Conservation (phyloP, 2,113 vertebrate genomes). For the Todiramphus chloris region DNA sequence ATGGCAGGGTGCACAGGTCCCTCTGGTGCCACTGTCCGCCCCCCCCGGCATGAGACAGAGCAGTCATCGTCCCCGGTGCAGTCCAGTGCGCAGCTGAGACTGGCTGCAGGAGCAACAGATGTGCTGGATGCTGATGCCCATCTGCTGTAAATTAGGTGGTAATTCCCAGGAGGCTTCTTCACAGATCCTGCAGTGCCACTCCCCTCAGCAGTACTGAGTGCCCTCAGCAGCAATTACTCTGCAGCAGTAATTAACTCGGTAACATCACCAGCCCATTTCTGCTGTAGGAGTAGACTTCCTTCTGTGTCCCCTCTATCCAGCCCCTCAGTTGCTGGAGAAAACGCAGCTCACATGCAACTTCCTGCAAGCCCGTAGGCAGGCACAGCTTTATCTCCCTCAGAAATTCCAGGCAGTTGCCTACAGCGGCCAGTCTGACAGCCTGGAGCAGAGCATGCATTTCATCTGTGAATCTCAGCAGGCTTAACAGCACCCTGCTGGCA, state of each 20-base stretch:
- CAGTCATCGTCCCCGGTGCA: accelerated
- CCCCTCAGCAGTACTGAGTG: neutral
- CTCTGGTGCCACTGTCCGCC: neutral
- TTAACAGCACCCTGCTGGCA: neutral
- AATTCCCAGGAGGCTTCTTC: neutral
- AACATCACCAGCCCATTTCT: neutral
- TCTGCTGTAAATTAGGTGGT: slow-evolving; percentile 2
- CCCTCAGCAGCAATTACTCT: neutral
- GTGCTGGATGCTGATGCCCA: neutral
- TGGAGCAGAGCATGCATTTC: neutral
- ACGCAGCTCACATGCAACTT: neutral
- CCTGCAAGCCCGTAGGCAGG: accelerated
- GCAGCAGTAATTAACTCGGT: neutral
- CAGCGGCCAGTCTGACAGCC: neutral
- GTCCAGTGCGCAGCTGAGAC: neutral
- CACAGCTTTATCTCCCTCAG: neutral
- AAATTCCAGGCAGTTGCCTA: neutral
- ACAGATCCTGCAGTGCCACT: neutral
- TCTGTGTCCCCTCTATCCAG: neutral
- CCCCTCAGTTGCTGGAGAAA: neutral
- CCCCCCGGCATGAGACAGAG: neutral
- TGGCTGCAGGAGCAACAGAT: neutral
- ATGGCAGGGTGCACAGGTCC: accelerated
- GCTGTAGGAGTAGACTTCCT: neutral
- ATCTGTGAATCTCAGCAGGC: neutral